phyloP scores from a whole-genome alignment of 1,140 invertebrate genomes.

The Hyles vespertilio region DNA sequence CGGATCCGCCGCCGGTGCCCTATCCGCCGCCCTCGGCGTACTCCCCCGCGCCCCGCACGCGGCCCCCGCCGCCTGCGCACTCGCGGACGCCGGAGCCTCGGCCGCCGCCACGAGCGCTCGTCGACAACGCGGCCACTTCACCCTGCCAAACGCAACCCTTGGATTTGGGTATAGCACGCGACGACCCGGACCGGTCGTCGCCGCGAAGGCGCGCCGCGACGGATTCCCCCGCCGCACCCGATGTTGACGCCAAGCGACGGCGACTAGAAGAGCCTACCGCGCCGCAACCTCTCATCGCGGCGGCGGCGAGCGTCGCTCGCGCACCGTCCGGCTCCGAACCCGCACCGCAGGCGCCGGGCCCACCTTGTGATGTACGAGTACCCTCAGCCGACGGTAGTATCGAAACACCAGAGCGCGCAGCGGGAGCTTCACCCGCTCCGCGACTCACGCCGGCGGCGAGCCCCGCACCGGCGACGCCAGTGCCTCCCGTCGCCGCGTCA shows the following conservation, averaged over 20 bases:
- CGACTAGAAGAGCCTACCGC: conserved; percentile 59
- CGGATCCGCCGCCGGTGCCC: conserved; percentile 79
- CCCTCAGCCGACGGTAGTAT: conserved; percentile 77
- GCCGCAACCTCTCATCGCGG: conserved; percentile 79
- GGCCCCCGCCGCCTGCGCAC: conserved; percentile 75
- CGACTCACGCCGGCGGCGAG: conserved; percentile 49
- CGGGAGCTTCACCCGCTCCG: conserved; percentile 67
- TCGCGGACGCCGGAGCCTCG: conserved; percentile 55
- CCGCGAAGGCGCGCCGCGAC: conserved; percentile 73
- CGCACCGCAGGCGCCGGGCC: conserved; percentile 75
- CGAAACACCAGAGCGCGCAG: conserved; percentile 76
- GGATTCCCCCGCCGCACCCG: conserved; percentile 36
- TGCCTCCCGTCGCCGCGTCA: conserved; percentile 40
- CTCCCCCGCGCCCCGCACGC: conserved; percentile 75
- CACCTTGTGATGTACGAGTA: conserved; percentile 71
- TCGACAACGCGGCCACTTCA: conserved; percentile 70
- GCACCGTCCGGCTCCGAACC: conserved; percentile 64
- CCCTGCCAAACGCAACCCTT: conserved; percentile 82
- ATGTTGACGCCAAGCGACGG: conserved; percentile 48
- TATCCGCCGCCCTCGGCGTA: conserved; percentile 77
- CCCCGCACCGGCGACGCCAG: conserved; percentile 53
- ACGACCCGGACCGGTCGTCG: conserved; percentile 70
- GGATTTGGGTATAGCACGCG: conserved; percentile 81
- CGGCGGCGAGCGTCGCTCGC: conserved; percentile 82
- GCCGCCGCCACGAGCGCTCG: conserved; percentile 70